Evolutionary conservation across 2,113 vertebrate species (phyloP).

Genomic region (Elaphurus davidianus): DNA sequence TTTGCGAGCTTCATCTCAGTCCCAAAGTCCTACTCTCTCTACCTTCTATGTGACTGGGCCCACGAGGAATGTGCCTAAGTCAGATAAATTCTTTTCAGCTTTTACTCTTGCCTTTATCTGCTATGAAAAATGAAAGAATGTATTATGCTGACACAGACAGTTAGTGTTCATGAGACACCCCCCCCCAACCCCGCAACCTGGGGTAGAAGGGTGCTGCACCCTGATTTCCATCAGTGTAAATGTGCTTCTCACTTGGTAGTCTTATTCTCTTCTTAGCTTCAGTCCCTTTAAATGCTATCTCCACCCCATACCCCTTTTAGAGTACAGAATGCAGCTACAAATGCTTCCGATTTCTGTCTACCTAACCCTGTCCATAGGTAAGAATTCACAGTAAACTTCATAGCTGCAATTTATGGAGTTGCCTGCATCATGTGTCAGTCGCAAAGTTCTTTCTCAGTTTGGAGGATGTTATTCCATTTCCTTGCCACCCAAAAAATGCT

Average conservation of each 20-base stretch:
- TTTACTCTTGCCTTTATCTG: neutral
- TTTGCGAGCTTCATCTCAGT: neutral
- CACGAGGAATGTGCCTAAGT: neutral
- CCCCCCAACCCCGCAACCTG: rapidly evolving
- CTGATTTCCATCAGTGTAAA: neutral
- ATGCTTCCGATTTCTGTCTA: neutral
- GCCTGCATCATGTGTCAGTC: neutral
- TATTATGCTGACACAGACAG: neutral
- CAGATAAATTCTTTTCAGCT: neutral
- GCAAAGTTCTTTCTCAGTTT: neutral
- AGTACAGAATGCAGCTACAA: neutral
- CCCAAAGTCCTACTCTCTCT: neutral
- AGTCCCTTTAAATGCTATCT: neutral
- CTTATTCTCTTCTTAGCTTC: neutral
- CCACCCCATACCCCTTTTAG: neutral
- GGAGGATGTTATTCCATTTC: neutral
- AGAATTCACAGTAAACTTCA: neutral
- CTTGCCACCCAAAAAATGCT: neutral
- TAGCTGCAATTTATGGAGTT: neutral
- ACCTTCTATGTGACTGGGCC: neutral
- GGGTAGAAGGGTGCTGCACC: neutral
- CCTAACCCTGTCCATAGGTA: neutral
- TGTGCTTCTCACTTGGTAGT: neutral
- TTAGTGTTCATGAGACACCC: neutral
- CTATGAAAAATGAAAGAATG: neutral